Percentiles rank a stretch among this genome's conserved stretches.
phyloP scores from a whole-genome alignment of 2,797 vertebrate species.

The Chaenodraco wilsoni region DNA sequence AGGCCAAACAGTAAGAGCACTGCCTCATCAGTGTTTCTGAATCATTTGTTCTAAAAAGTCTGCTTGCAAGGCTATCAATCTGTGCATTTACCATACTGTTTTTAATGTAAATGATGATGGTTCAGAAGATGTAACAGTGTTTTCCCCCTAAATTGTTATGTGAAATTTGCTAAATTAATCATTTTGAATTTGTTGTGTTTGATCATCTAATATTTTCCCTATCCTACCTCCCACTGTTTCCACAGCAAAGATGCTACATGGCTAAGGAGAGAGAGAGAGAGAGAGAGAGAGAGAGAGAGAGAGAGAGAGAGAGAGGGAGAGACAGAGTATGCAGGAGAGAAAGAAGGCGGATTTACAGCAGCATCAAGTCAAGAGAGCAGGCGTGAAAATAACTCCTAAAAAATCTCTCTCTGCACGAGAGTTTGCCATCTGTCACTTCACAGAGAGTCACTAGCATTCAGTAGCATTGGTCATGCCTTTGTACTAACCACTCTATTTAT shows the following conservation, averaged over 20 bases:
- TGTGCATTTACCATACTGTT: not conserved
- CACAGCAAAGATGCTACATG: constrained; percentile 24
- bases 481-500: constrained; percentile 39
- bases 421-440: constrained; percentile 69
- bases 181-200: constrained; percentile 32
- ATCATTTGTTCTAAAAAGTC: not conserved
- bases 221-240: constrained; percentile 36
- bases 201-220: constrained; percentile 35
- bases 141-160: constrained; percentile 8
- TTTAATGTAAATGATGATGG: constrained; percentile 4
- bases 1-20: constrained; percentile 3
- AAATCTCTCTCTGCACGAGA: constrained; percentile 60
- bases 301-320: constrained; percentile 7
- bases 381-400: constrained; percentile 71
- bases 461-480: constrained; percentile 60
- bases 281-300: constrained; percentile 7
- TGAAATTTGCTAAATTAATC: constrained; percentile 19
- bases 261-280: not conserved
- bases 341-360: constrained; percentile 39
- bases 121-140: not conserved
- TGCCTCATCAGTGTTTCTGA: constrained; percentile 3
- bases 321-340: not conserved
- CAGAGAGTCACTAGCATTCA: constrained; percentile 50
- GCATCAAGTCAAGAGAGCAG: constrained; percentile 55
- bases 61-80: not conserved